Base-by-base conservation (phyloP, 2,888 invertebrate genomes). In the Spialia ferax region DNA sequence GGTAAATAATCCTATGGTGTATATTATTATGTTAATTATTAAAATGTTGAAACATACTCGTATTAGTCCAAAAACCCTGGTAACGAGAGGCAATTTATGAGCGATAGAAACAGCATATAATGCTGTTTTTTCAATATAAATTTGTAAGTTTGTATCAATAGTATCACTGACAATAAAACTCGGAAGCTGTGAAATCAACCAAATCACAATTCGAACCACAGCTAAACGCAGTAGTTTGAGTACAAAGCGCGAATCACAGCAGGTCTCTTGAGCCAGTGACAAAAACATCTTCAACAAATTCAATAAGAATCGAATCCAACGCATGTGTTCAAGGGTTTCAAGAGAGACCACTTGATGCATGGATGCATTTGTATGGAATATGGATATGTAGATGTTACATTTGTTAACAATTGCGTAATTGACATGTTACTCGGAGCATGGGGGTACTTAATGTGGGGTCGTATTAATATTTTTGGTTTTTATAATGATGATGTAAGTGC, bases 301-400 rank as follows among this genome's bases (percentile, higher is more conserved):
- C 87, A 87, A 90, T 89, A 85, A 88, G 91, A 87, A 86, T 87
- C 86, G 84, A 86, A 85, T 81, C 84, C 77, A 18, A 79, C 86
- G 79, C 93, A 93, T 93, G 93, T 93, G 93, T 89, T 90, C 85
- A 79, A 93, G 93, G 78, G 80, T 59, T 89, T 90, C 85, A 79
- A 93, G 93, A 78, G 80, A 59, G 63, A 52, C 73, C 81, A 80
- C 85, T 85, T 75, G 76, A 82, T 83, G 75, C 60, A 66, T 60
- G 54, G 82, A 76, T 81, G 84, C 86, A 84, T 82, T 83, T 13
- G 7, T 88, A 86, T 87, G n/a, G n/a, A 88, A 87, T 86, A 87
- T 32, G 8, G 11, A 85, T 78, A 38, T 64, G 77, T 81, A 84
- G 81, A 75, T 67, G 71, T 75, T 77, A 79, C 77, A 79, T 73